Percentiles rank a stretch among this genome's conserved stretches.
Conservation (phyloP, 2,797 vertebrate species). For the Gallinago stenura region DNA sequence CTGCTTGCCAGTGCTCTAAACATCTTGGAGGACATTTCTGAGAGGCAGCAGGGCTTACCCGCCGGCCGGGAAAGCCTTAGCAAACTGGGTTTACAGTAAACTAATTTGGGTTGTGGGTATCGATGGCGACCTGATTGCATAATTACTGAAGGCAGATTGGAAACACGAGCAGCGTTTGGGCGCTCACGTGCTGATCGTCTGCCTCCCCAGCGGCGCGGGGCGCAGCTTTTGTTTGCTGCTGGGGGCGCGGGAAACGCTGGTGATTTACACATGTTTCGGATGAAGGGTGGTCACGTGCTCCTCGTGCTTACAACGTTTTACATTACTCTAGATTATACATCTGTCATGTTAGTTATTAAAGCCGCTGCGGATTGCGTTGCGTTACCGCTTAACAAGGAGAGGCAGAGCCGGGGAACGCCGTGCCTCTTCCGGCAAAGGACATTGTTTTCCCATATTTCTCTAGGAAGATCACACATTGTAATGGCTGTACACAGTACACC, state of each 20-base stretch:
- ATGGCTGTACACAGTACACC: conserved; percentile 35
- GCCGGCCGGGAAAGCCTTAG: background rate
- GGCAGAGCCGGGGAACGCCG: background rate
- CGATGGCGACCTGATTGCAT: background rate
- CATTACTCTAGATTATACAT: background rate
- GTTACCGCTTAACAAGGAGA: background rate
- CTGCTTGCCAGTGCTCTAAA: background rate
- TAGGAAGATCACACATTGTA: conserved; percentile 61
- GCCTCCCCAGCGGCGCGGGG: background rate
- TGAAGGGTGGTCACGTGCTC: background rate
- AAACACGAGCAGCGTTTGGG: background rate
- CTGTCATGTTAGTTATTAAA: conserved; percentile 18
- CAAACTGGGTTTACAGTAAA: background rate
- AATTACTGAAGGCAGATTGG: background rate
- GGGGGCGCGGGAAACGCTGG: background rate
- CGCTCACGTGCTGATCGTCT: background rate
- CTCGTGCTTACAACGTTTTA: background rate
- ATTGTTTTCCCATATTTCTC: conserved; percentile 66
- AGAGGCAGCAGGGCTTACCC: background rate
- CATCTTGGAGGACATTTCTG: background rate
- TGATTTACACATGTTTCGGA: background rate
- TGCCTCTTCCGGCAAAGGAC: conserved; percentile 16
- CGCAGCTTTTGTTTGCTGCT: background rate
- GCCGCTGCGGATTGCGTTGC: background rate
- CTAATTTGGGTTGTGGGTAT: background rate